Percentiles rank a stretch among this genome's conserved stretches.
Evolutionary conservation across 2,888 invertebrate genomes (phyloP).

Genomic region (Patella caerulea): DNA sequence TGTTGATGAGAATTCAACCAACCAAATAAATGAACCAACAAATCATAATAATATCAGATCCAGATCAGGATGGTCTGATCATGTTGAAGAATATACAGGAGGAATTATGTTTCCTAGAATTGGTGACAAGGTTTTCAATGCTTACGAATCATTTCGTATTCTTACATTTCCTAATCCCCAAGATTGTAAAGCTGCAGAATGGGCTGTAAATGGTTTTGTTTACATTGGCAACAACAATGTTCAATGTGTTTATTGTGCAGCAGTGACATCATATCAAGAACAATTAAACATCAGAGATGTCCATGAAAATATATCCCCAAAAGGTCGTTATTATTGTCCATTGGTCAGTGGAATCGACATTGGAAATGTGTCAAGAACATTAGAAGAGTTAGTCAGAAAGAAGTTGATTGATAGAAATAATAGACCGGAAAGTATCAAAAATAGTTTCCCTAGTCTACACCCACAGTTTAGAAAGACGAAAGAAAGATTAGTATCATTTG

Average conservation of each 20-base stretch:
- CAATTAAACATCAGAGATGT: not conserved
- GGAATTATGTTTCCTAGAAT: not conserved
- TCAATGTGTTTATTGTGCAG: constrained; percentile 9
- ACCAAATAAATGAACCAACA: not conserved
- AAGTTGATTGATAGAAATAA: not conserved
- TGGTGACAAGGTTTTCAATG: not conserved
- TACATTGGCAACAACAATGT: not conserved
- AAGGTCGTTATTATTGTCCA: not conserved
- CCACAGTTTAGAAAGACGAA: not conserved
- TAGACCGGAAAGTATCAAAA: not conserved
- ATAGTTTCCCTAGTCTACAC: not conserved
- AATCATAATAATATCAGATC: no score
- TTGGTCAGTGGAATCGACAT: not conserved
- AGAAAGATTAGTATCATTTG: not conserved
- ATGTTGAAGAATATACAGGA: not conserved
- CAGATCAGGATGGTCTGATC: not conserved
- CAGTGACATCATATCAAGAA: constrained; percentile 2
- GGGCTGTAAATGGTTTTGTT: not conserved
- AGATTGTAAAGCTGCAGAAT: not conserved
- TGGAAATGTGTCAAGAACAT: not conserved
- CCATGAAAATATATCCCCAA: not conserved
- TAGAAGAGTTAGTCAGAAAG: not conserved
- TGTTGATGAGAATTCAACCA: not conserved
- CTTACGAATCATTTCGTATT: not conserved
- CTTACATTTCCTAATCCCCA: constrained; percentile 2